Conservation (phyloP, 1,140 invertebrate species). For the Achatina immaculata region DNA sequence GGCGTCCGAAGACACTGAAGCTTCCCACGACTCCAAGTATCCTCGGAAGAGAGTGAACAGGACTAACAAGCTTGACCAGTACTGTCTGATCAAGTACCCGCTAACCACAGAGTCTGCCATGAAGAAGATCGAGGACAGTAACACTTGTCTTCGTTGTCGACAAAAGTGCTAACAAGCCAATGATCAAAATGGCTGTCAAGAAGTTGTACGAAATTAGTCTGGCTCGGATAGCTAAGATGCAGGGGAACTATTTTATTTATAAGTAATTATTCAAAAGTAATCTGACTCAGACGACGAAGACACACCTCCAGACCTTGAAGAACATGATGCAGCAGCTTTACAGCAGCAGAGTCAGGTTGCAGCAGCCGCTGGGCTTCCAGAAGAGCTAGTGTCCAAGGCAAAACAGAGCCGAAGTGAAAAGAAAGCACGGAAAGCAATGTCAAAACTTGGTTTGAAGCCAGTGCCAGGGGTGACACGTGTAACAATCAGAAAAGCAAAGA, state of each 20-base stretch:
- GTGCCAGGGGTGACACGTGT: no score
- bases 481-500: no score
- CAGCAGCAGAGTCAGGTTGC: constrained; percentile 65
- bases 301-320: constrained; percentile 89
- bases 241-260: no score
- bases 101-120: constrained; percentile 99
- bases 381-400: constrained; percentile 89
- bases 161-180: no score
- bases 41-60: constrained; percentile 93
- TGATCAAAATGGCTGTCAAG: no score
- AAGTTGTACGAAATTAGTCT: no score
- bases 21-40: constrained; percentile 94
- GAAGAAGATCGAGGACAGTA: constrained; percentile 99
- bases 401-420: constrained; percentile 99
- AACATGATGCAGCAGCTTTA: constrained; percentile 64
- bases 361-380: constrained; percentile 79
- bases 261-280: no score
- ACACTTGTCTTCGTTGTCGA: constrained; percentile 99
- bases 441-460: constrained; percentile 92
- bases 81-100: constrained; percentile 97
- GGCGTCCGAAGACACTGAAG: constrained; percentile 90
- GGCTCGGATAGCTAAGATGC: no score
- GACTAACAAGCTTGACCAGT: constrained; percentile 94
- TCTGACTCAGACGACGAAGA: constrained; percentile 76
- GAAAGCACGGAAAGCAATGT: constrained; percentile 99